These are phyloP conservation scores for Xylocampa areola DNA, from an alignment of 2,888 invertebrate species.

Conservation along the genomic window DNA sequence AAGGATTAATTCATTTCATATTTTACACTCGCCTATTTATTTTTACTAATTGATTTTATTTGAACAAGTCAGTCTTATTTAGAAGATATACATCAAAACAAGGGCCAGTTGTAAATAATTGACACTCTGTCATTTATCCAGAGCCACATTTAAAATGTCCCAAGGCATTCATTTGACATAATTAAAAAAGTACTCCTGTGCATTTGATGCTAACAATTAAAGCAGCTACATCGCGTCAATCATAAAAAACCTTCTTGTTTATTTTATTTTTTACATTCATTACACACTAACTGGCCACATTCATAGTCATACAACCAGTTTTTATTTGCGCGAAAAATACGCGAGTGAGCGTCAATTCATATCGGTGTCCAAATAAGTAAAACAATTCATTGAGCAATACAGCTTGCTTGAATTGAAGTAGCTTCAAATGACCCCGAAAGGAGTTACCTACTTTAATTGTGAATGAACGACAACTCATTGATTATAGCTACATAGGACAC, in stretches of 20 bases:
- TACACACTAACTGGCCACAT: slow-evolving; percentile 7
- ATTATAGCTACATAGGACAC: slow-evolving; percentile 81
- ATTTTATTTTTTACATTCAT: slow-evolving; percentile 29
- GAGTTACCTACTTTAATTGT: slow-evolving; percentile 82
- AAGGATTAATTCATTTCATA: too few relatives aligned
- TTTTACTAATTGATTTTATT: too few relatives aligned
- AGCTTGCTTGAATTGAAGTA: slow-evolving; percentile 72
- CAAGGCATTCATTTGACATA: slow-evolving; percentile 21
- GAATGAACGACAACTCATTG: slow-evolving; percentile 87
- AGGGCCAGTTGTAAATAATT: too few relatives aligned
- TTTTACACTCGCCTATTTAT: too few relatives aligned
- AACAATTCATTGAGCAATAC: slow-evolving; percentile 72
- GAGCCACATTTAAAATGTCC: not conserved
- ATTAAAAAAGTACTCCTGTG: too few relatives aligned
- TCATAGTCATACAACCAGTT: slow-evolving; percentile 31
- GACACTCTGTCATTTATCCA: too few relatives aligned
- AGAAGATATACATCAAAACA: too few relatives aligned
- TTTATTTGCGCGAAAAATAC: slow-evolving; percentile 62
- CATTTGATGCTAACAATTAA: slow-evolving; percentile 45
- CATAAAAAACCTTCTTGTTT: slow-evolving; percentile 40
- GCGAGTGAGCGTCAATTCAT: slow-evolving; percentile 45
- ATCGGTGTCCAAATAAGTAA: slow-evolving; percentile 34
- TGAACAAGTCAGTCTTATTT: too few relatives aligned
- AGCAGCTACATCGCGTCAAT: slow-evolving; percentile 23
- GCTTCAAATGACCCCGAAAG: slow-evolving; percentile 84